These are phyloP conservation scores for Aphidoletes aphidimyza DNA, from an alignment of 2,888 invertebrate genomes.

Conservation along the genomic window DNA sequence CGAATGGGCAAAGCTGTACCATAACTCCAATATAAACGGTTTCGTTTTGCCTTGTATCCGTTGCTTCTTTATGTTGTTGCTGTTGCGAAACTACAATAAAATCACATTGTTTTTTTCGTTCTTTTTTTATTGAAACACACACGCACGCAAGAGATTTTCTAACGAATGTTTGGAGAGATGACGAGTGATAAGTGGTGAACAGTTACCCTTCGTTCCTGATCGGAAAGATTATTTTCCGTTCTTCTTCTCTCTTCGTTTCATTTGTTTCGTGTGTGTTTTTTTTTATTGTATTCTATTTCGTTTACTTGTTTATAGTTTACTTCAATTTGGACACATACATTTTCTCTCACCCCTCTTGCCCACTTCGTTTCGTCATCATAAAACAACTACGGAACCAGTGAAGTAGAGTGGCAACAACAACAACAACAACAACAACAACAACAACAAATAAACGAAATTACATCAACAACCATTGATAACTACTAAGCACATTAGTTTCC, in stretches of 20 bases:
- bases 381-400: no score
- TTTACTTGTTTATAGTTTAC: conserved; percentile 17
- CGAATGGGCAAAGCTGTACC: not conserved
- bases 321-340: conserved; percentile 13
- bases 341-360: conserved; percentile 48
- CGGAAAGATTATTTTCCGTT: conserved; percentile 51
- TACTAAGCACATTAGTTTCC: conserved; percentile 53
- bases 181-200: conserved; percentile 29
- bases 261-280: not conserved
- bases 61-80: not conserved
- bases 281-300: not conserved
- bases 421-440: no score
- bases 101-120: not conserved
- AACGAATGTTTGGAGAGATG: no score
- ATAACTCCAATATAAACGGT: not conserved
- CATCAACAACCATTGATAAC: conserved; percentile 51
- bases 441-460: not conserved
- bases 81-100: conserved; percentile 38
- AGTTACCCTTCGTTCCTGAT: conserved; percentile 29
- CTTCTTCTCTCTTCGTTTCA: not conserved
- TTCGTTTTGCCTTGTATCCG: not conserved
- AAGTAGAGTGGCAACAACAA: not conserved
- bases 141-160: not conserved
- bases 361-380: no score
- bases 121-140: not conserved